Base-by-base conservation (phyloP, 1,140 invertebrate species). In the Dinoponera quadriceps region DNA sequence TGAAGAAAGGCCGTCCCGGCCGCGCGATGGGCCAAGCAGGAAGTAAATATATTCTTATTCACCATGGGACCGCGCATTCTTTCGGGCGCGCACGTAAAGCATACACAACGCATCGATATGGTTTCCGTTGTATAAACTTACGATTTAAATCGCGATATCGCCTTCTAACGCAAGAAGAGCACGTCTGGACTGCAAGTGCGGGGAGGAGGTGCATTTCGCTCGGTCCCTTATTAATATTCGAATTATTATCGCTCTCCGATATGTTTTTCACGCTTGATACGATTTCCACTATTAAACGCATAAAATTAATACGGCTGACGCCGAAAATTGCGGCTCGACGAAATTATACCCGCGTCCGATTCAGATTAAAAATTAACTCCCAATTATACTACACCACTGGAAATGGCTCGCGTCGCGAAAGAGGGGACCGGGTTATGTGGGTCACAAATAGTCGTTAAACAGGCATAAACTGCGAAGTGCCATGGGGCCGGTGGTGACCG, bases 1-100 rank as follows among this genome's bases (percentile, higher is more conserved):
- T 22, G n/a, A 16, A 51, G n/a, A 16, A 51, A 16, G 55, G 84
- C 62, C 27, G 84, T 33, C 25, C 25, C 33, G 57, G 14, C n/a
- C n/a, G n/a, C n/a, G n/a, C n/a, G n/a, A n/a, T 20, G 27, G 69
- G 71, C 18, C 20, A 66, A 84, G 38, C 20, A 85, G 77, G 20
- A 57, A 49, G 55, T 74, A 57, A 80, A 68, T 71, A 88, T 85
- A 88, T 73, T 81, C 29, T 81, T 88, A 80, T 84, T 84, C 51
- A 57, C 48, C 13, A 33, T 22, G 57, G 65, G 65, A 25, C 71
- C 20, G 18, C 33, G 55, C 66, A 33, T 77, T 75, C 59, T 75
- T 81, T 73, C 60, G 54, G 66, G 49, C 82, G 20, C 14, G 51
- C 27, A 20, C 82, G 3, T 54, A 48, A 69, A 78, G 59, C 51